Percentiles rank a stretch among this genome's conserved stretches.
Evolutionary conservation across 1,140 invertebrate genomes (phyloP).

Genomic region (Tachypleus tridentatus): DNA sequence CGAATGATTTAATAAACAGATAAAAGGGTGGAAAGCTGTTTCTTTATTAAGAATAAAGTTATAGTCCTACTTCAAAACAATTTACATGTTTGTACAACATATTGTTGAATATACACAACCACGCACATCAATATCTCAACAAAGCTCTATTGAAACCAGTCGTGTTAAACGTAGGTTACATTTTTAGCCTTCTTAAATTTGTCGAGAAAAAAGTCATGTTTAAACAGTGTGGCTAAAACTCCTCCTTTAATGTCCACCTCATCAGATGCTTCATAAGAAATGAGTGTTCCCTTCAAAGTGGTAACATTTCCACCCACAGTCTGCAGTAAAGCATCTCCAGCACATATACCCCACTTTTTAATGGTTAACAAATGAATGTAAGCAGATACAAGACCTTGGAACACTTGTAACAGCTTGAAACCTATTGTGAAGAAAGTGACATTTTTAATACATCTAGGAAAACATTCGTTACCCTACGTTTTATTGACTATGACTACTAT

Average conservation of each 20-base stretch:
- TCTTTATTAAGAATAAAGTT: too few relatives aligned
- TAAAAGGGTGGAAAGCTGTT: too few relatives aligned
- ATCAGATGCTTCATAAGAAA: conserved; percentile 38
- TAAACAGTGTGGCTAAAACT: conserved; percentile 35
- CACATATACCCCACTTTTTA: conserved; percentile 99
- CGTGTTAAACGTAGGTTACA: too few relatives aligned
- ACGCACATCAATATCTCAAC: too few relatives aligned
- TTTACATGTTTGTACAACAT: too few relatives aligned
- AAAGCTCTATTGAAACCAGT: too few relatives aligned
- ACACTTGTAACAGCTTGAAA: conserved; percentile 82
- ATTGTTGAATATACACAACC: too few relatives aligned
- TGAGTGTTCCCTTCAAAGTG: conserved; percentile 39
- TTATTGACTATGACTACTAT: too few relatives aligned
- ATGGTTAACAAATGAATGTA: conserved; percentile 89
- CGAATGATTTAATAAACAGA: too few relatives aligned
- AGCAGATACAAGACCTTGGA: conserved; percentile 66
- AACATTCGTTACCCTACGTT: too few relatives aligned
- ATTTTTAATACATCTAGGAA: too few relatives aligned
- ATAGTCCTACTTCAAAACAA: too few relatives aligned
- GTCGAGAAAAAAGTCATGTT: conserved; percentile 34
- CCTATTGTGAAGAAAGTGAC: conserved; percentile 37
- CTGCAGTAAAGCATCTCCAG: conserved; percentile 81
- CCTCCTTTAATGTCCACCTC: conserved; percentile 37
- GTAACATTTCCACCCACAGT: conserved; percentile 45
- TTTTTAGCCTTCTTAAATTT: conserved; percentile 13